phyloP scores from a whole-genome alignment of 2,113 vertebrate species.

The Plestiodon gilberti region DNA sequence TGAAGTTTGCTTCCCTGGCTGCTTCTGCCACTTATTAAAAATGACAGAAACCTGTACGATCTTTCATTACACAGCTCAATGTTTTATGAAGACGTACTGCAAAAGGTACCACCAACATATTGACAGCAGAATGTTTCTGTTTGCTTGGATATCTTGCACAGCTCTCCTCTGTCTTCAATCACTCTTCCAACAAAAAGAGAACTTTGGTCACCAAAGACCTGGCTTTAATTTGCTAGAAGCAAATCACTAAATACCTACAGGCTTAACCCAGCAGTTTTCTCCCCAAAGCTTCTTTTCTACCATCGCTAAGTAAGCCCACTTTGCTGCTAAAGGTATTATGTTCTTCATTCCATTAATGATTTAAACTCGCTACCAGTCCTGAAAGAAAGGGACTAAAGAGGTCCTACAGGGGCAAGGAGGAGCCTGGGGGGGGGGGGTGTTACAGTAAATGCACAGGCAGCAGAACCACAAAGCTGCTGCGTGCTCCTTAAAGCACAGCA shows the following conservation, averaged over 20 bases:
- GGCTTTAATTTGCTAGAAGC: constrained; percentile 65
- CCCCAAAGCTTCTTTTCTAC: constrained; percentile 57
- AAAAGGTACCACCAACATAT: no score
- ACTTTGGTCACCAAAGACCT: constrained; percentile 60
- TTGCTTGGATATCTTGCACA: constrained; percentile 32
- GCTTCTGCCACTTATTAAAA: neutral
- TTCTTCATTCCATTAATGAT: constrained; percentile 50
- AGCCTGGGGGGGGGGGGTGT: constrained; percentile 52
- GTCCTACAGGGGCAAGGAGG: constrained; percentile 28
- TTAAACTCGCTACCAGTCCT: constrained; percentile 50
- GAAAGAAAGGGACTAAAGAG: constrained; percentile 10
- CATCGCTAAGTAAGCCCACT: constrained; percentile 53
- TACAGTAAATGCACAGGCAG: neutral
- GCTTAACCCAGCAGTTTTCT: constrained; percentile 58
- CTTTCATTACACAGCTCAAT: neutral
- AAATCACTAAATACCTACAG: constrained; percentile 69
- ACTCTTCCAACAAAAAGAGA: neutral
- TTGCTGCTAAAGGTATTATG: neutral
- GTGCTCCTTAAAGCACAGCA: constrained; percentile 19
- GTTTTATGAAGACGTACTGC: constrained; percentile 20
- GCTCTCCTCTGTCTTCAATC: constrained; percentile 40
- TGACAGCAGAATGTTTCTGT: neutral
- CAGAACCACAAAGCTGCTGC: constrained; percentile 10
- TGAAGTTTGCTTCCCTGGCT: neutral
- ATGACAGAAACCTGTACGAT: constrained; percentile 15